Base-by-base conservation (phyloP, 2,888 invertebrate genomes). In the Blomia tropicalis region DNA sequence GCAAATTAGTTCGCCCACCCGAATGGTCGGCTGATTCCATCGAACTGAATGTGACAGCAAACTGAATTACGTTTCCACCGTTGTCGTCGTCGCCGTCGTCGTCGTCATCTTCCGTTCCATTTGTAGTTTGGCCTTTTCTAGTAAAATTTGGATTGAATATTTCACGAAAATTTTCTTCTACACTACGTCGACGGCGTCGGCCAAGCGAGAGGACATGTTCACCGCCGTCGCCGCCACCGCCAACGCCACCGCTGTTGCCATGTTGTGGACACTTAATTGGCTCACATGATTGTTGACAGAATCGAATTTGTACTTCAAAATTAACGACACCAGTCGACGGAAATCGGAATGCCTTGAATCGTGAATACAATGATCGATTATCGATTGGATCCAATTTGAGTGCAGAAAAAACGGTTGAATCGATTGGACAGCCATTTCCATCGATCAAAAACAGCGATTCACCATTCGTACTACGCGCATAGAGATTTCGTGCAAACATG, bases 291-390 rank as follows among this genome's bases (percentile, higher is more conserved):
- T 75, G 75, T 66, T 75, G 75, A 66, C 76, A 76, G 69, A 76
- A 76, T 65, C 74, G 72, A 22, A 76, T 74, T 29, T 75, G 75
- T 3, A 75, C 75, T 62, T 75, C 75, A 66, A 76, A 76, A 67
- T 76, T 75, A 60, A 76, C 75, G 29, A 73, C 72, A 4, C 75
- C 74, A 4, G 75, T 75, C 31, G 75, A 74, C 36, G 75, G 75
- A 68, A 76, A 76, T 22, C 75, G 70, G 70, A 76, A 76, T 51
- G 76, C 76, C 68, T 75, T 75, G 70, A 76, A 76, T 67, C 73
- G 72, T 23, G 73, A 72, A 65, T 70, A 72, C 29, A 76, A 69
- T 58, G 73, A 72, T 60, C 73, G 68, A 17, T 71, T 71, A 32
- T 72, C 70, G 32, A 71, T 65, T n/a, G 65, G 69, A 64, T 75